Evolutionary conservation across 2,797 vertebrate genomes (phyloP).

Genomic region (Diceros bicornis): DNA sequence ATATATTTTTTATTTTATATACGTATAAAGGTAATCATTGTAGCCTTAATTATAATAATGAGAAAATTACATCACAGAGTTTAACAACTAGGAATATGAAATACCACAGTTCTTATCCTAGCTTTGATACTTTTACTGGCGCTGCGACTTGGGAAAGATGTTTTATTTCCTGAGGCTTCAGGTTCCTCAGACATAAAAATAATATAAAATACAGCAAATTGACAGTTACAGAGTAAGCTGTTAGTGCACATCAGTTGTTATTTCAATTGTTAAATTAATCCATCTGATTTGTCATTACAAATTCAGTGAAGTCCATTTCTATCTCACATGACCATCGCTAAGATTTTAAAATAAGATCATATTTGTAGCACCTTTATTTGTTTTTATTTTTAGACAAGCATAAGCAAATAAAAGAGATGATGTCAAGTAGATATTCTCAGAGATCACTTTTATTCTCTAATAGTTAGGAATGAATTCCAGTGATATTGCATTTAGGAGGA

Average conservation of each 20-base stretch:
- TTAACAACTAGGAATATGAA: not conserved
- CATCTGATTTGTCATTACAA: not conserved
- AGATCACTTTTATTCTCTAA: not conserved
- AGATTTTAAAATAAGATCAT: conserved; percentile 23
- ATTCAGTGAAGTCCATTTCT: not conserved
- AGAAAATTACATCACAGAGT: not conserved
- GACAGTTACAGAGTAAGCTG: not conserved
- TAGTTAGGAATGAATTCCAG: not conserved
- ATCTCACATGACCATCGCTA: conserved; percentile 29
- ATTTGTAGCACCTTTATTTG: not conserved
- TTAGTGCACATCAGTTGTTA: not conserved
- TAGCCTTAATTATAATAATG: not conserved
- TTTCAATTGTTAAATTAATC: not conserved
- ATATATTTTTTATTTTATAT: too few relatives aligned
- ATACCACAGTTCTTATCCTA: not conserved
- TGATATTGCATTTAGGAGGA: not conserved
- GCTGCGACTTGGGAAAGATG: not conserved
- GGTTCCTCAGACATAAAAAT: not conserved
- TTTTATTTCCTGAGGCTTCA: not conserved
- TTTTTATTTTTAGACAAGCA: not conserved
- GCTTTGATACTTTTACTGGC: not conserved
- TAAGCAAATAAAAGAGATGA: not conserved
- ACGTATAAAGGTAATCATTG: not conserved
- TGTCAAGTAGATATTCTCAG: not conserved
- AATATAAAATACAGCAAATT: not conserved